Evolutionary conservation across 2,113 vertebrate species (phyloP), one percentile per base, ranked within the genome.

Genomic region (Falco punctatus): DNA sequence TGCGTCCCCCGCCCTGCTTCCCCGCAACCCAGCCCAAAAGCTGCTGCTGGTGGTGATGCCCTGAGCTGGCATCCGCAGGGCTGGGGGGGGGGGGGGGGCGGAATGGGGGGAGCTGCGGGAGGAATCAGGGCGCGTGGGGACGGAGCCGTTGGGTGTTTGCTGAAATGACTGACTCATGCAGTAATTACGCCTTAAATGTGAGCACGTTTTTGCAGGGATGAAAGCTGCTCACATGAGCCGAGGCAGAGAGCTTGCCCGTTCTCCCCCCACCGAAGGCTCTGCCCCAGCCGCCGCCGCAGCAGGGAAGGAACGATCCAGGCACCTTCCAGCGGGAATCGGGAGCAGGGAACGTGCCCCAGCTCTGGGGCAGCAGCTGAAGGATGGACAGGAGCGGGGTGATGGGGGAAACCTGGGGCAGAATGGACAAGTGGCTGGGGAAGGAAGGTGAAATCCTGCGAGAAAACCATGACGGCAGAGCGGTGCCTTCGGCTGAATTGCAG

Each of bases 161-260:
- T 52, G 9, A 15, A 75, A 57, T 3, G 44, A 69, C 84, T 96
- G 96, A 96, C 66, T 96, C 96, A 90, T 4, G 32, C 51, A 1
- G 51, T 59, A 81, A 94, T 93, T 89, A 62, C 11, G 5, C 73
- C 74, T 78, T 38, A 46, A 72, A 64, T 33, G 85, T 1, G 90
- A 96, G 94, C 88, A 71, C 66, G 74, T 79, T 85, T 1, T 32
- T 64, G 94, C 95, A 67, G 90, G 85, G 95, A 87, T 71, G 92
- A 26, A 88, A 64, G 96, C 90, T 75, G 95, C 94, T 94, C 81
- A 10, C 65, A 48, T 5, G 81, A 91, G 92, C 17, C 1, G n/a
- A 78, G 81, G 61, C 95, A 33, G 69, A 24, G 84, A 96, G 82
- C 51, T 89, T 32, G 0, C 38, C 55, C 5, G 15, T 77, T 66